Evolutionary conservation across 2,888 invertebrate genomes (phyloP).

Genomic region (Eudemis profundana): DNA sequence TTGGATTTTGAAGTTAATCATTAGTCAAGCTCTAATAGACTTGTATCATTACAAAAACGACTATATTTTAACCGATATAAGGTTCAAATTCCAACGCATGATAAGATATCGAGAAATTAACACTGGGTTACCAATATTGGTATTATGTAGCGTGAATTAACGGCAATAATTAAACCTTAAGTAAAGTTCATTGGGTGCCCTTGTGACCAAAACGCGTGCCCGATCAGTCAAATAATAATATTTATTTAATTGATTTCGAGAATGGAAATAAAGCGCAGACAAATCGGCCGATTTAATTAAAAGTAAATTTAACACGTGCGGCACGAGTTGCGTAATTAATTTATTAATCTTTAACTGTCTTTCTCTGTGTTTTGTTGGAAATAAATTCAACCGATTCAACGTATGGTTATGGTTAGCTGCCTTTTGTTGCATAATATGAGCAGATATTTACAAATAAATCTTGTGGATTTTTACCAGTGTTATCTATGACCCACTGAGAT

Average conservation of each 20-base stretch:
- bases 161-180: slow-evolving; percentile 39
- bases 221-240: slow-evolving; percentile 40
- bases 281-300: slow-evolving; percentile 34
- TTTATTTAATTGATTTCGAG: slow-evolving; percentile 42
- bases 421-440: slow-evolving; percentile 24
- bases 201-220: slow-evolving; percentile 39
- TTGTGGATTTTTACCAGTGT: slow-evolving; percentile 49
- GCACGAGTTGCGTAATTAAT: slow-evolving; percentile 7
- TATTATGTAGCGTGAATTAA: slow-evolving; percentile 43
- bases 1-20: slow-evolving; percentile 43
- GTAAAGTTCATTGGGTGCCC: slow-evolving; percentile 43
- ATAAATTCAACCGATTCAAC: no score
- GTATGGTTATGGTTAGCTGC: no score
- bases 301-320: slow-evolving; percentile 21
- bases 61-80: background rate
- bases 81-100: background rate
- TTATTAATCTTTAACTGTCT: slow-evolving; percentile 15
- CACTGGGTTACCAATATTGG: slow-evolving; percentile 17
- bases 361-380: slow-evolving; percentile 4
- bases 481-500: slow-evolving; percentile 59
- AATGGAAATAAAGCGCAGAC: slow-evolving; percentile 33
- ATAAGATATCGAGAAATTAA: slow-evolving; percentile 5
- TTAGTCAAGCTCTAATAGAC: slow-evolving; percentile 3
- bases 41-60: background rate
- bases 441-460: slow-evolving; percentile 44